Conservation (phyloP, 2,113 vertebrate species). For the Sceloporus undulatus region DNA sequence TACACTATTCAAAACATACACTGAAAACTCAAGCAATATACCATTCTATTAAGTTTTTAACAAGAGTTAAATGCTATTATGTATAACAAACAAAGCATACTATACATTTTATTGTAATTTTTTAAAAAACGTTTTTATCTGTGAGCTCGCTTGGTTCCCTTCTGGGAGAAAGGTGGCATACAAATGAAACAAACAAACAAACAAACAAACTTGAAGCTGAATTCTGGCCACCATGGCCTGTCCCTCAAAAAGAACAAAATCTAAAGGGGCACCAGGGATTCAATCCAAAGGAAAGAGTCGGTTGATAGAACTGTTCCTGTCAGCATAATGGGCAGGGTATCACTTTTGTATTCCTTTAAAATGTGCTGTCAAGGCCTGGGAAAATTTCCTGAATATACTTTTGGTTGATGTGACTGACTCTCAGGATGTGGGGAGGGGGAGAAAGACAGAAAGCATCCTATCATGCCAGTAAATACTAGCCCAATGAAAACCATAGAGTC, state of each 20-base stretch:
- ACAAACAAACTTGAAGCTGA: not conserved
- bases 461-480: not conserved
- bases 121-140: too few species aligned
- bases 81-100: not conserved
- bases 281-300: not conserved
- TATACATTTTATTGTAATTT: too few species aligned
- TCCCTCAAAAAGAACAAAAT: slow-evolving; percentile 3
- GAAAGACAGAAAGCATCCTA: not conserved
- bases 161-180: too few species aligned
- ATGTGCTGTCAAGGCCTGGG: not conserved
- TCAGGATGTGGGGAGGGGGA: not conserved
- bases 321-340: not conserved
- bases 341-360: not conserved
- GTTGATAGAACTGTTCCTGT: not conserved
- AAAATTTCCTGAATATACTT: not conserved
- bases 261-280: not conserved
- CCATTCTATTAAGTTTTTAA: slow-evolving; percentile 12
- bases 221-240: not conserved
- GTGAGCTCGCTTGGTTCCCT: too few species aligned
- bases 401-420: not conserved
- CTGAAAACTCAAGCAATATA: not conserved
- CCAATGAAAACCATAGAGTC: too few species aligned
- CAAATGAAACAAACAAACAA: too few species aligned
- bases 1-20: not conserved
- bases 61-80: not conserved